Evolutionary conservation across 2,888 invertebrate species (phyloP).

Genomic region (Phaonia tiefii): DNA sequence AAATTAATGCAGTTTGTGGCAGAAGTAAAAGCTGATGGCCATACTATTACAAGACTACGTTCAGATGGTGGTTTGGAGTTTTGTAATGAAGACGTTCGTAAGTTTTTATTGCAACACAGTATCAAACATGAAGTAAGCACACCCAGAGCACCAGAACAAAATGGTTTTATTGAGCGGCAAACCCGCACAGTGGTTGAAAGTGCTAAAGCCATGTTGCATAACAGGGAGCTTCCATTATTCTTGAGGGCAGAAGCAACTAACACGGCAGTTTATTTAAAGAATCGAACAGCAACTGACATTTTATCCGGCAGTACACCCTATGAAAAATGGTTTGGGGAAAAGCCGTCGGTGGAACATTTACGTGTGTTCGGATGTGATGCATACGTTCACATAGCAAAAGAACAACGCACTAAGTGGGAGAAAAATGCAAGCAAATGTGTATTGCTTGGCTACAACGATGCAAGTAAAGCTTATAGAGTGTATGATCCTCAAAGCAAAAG

Average conservation of each 20-base stretch:
- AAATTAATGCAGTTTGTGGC: too few species aligned
- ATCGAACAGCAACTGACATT: constrained; percentile 28
- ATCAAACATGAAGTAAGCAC: constrained; percentile 57
- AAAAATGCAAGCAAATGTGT: constrained; percentile 40
- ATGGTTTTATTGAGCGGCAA: constrained; percentile 37
- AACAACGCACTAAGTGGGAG: constrained; percentile 62
- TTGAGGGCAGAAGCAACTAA: constrained; percentile 48
- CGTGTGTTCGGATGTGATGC: constrained; percentile 30
- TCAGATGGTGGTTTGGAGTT: constrained; percentile 59
- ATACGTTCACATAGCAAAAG: constrained; percentile 44
- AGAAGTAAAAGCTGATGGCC: too few species aligned
- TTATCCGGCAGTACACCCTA: constrained; percentile 30
- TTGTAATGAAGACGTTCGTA: constrained; percentile 50
- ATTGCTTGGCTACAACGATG: constrained; percentile 33
- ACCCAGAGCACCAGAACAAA: constrained; percentile 45
- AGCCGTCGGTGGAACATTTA: constrained; percentile 27
- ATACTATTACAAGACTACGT: too few species aligned
- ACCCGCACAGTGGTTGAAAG: constrained; percentile 24
- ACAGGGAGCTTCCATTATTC: constrained; percentile 2
- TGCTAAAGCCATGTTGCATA: constrained; percentile 24
- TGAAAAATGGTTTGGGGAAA: constrained; percentile 40
- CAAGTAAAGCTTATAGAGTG: constrained; percentile 13
- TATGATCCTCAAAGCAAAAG: constrained; percentile 9
- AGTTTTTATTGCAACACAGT: constrained; percentile 42
- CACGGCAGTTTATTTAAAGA: constrained; percentile 45